A percentile compares a stretch with the other conserved stretches of the same genome.
Conservation (phyloP, 2,888 invertebrate species). For the Lepeophtheirus nordmannii region DNA sequence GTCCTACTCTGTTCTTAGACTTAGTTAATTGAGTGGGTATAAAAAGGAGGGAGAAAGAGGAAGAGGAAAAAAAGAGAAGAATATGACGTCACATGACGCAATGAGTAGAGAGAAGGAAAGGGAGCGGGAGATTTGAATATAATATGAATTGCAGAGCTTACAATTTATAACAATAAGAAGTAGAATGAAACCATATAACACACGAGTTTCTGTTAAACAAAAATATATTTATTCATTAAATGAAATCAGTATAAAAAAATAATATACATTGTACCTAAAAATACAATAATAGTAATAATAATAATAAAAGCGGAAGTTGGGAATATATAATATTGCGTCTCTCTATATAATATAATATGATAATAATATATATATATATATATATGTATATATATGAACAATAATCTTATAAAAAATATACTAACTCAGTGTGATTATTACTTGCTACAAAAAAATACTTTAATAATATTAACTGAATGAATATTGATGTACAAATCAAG, state of each 20-base stretch:
- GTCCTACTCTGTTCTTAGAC: too few relatives aligned
- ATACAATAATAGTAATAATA: neutral
- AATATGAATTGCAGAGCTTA: too few relatives aligned
- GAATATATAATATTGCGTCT: neutral
- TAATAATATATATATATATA: neutral
- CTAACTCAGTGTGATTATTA: neutral
- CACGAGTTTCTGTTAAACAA: neutral
- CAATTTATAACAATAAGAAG: too few relatives aligned
- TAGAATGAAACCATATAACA: too few relatives aligned
- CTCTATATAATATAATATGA: neutral
- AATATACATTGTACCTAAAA: constrained; percentile 3
- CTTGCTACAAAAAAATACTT: constrained; percentile 4
- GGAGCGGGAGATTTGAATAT: too few relatives aligned
- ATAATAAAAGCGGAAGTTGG: neutral
- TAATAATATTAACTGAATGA: neutral
- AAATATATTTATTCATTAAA: neutral
- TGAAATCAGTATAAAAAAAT: constrained; percentile 2
- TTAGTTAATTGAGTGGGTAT: too few relatives aligned
- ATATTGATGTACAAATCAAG: neutral
- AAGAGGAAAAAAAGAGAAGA: neutral
- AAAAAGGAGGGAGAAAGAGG: too few relatives aligned
- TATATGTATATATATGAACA: neutral
- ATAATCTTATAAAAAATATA: constrained; percentile 5
- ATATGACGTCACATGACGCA: neutral
- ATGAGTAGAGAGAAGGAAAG: neutral